Evolutionary conservation across 2,797 vertebrate species (phyloP), one percentile per base, ranked within the genome.

Genomic region (Tapirus indicus): DNA sequence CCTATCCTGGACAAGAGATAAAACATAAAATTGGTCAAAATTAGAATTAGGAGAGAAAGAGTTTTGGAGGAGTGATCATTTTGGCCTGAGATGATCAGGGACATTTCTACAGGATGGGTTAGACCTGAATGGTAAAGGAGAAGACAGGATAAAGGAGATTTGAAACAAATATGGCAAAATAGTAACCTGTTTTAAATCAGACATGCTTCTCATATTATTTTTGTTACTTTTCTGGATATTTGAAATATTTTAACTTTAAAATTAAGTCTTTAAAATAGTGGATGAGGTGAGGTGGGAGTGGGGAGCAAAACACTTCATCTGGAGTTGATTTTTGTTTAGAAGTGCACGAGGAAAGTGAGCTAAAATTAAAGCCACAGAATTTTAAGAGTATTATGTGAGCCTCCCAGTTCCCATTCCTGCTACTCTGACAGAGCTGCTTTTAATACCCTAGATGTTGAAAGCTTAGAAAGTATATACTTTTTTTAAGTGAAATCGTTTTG

Each of bases 401-500:
- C 75, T 94, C 14, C 14, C n/a, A 0, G 78, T 66, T 87, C 89
- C 49, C 88, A 38, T 62, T 20, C 7, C 84, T 88, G 58, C 41
- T 41, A 11, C 71, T 72, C 71, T 38, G 60, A 88, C 56, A 75
- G 66, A 84, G 35, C 32, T 92, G 32, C 64, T 89, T 94, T 91
- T 75, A 64, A 64, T 52, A 25, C 47, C 10, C 38, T 38, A 14
- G n/a, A 68, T 87, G 62, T 35, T 84, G 72, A 83, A 86, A 96
- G 74, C 54, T 54, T 80, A 49, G 75, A 12, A 66, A 96, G 32
- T 87, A n/a, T 47, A 5, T 85, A 32, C 38, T 49, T 27, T 89
- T 90, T 86, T 56, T 9, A 87, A 93, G 47, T 95, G 91, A 88
- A 94, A 58, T 94, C 20, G 62, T 6, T 92, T 89, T 84, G 94